Evolutionary conservation across 2,888 invertebrate species (phyloP).

Genomic region (Pyrrhosoma nymphula): DNA sequence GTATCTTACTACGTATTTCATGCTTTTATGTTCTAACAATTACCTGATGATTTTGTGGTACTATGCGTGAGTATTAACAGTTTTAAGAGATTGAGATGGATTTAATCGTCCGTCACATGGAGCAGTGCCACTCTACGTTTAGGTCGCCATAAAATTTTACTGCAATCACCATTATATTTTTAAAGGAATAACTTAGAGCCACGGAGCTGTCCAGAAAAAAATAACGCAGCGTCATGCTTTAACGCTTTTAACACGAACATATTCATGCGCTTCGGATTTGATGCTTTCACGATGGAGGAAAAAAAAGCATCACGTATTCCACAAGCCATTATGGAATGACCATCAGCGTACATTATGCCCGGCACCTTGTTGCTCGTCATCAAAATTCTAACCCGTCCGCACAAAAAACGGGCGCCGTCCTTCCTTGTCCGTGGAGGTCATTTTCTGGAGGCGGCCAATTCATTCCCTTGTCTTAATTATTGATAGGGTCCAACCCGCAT

Average conservation of each 20-base stretch:
- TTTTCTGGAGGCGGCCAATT: conserved; percentile 36
- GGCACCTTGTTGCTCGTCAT: conserved; percentile 2
- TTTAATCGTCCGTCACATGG: background rate
- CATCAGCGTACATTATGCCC: conserved; percentile 59
- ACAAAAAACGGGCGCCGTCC: background rate
- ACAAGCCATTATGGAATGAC: conserved; percentile 8
- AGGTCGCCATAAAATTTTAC: conserved; percentile 17
- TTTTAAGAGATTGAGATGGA: background rate
- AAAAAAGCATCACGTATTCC: conserved; percentile 25
- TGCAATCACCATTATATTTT: conserved; percentile 18
- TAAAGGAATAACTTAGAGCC: conserved; percentile 10
- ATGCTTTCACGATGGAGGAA: background rate
- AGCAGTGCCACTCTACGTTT: conserved; percentile 4
- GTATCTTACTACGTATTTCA: background rate
- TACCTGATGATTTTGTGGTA: background rate
- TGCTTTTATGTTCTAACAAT: background rate
- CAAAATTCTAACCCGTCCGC: conserved; percentile 46
- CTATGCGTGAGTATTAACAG: background rate
- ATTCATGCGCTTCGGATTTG: conserved; percentile 26
- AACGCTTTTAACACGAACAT: conserved; percentile 19
- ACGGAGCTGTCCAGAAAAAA: background rate
- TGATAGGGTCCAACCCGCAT: conserved; percentile 39
- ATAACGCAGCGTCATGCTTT: conserved; percentile 19
- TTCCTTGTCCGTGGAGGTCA: background rate
- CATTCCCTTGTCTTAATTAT: conserved; percentile 65